Evolutionary conservation across 2,888 invertebrate species (phyloP), one percentile per base, ranked within the genome.

Genomic region (Polyploca ridens): DNA sequence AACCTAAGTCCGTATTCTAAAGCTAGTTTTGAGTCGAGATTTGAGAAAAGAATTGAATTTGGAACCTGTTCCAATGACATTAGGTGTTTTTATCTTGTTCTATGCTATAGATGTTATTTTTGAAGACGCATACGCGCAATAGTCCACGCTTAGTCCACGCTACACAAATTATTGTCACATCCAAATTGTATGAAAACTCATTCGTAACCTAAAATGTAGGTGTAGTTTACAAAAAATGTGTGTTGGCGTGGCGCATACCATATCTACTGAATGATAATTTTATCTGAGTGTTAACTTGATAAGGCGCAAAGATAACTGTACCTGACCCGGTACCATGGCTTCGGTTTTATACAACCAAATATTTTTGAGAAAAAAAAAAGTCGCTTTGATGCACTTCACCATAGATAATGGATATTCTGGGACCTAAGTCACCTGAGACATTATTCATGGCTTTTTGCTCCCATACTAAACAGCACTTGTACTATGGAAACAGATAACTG

Each of bases 231-330:
- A 72, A 69, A 68, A 71, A 68, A 63, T 62, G 62, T 44, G 16
- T 35, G 59, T 41, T 19, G 66, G 75, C 74, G 74, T 71, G 71
- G 67, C 72, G 70, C 77, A 78, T 69, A 70, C 71, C 75, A 70
- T 88, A 88, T 88, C 88, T 76, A 66, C 71, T 63, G 78, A 78
- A 83, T 82, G 86, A 86, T 87, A 86, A 84, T 87, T 83, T 86
- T 88, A 87, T 88, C 88, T 71, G 69, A 66, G 71, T 77, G 82
- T 79, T 80, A 79, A 81, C 79, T 82, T 84, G 88, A 88, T 88
- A 88, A 87, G 77, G 68, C 46, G 66, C 62, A 65, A 69, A 78
- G 87, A 88, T 87, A 87, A 85, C 76, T 82, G 78, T 78, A 78
- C 79, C 77, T 83, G 41, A 41, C 78, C 82, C 71, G 76, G 70